Evolutionary conservation across 2,888 invertebrate genomes (phyloP), one percentile per base, ranked within the genome.

Genomic region (Macrosiphum euphorbiae): DNA sequence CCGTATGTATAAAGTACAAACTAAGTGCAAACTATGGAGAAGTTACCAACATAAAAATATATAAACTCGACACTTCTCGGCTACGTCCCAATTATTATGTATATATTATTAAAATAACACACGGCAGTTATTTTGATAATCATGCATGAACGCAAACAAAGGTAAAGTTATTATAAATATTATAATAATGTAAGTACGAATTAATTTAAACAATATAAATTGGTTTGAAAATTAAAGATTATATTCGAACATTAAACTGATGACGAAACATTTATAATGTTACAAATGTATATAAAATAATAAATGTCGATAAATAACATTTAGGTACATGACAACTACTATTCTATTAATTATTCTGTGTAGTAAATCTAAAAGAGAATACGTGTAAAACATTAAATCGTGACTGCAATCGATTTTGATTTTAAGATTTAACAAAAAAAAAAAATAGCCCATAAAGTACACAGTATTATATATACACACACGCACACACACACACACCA

Each of bases 361-460:
- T 85, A n/a, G 28, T 91, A 91, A 86, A 61, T 87, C 35, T 86
- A 44, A n/a, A 89, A 89, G 61, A 78, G 35, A 78, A 35, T 78
- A 35, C 35, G 20, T 78, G 78, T 78, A 78, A 41, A 78, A 78
- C 78, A 78, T 78, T 78, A 47, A 61, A 61, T 86, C 35, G 50
- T 67, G 92, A 52, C 67, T 41, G 50, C 41, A 16, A 92, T 78
- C 41, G 67, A 87, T 50, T 86, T 67, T 50, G 47, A 87, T 92
- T 87, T 92, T 55, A 85, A 44, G 55, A 26, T 91, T 88, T 11
- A 67, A 41, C 61, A 26, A 89, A 89, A 44, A 89, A 44, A 89
- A 44, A 61, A 85, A 91, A 86, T 61, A 13, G 47, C 47, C 41
- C 84, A 93, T 94, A 94, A 86, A 35, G 85, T 61, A 93, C 90